Percentiles rank a stretch among this genome's conserved stretches.
Conservation (phyloP, 2,113 vertebrate species). For the Charina bottae region DNA sequence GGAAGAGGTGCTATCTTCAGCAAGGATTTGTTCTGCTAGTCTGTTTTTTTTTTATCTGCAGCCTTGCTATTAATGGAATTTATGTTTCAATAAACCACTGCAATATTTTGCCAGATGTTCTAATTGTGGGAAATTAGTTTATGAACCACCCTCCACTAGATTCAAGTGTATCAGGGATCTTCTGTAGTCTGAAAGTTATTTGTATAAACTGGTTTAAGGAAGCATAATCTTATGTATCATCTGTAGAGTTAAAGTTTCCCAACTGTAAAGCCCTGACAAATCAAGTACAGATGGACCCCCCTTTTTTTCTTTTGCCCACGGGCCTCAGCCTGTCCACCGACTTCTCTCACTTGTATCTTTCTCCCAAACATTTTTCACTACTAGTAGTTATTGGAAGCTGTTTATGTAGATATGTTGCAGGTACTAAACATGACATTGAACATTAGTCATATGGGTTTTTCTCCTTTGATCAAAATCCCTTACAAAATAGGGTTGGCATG, state of each 20-base stretch:
- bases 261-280: conserved; percentile 80
- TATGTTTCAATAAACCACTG: conserved; percentile 76
- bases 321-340: conserved; percentile 68
- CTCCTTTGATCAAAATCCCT: conserved; percentile 47
- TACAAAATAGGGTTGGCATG: conserved; percentile 47
- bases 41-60: conserved; percentile 71
- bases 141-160: conserved; percentile 71
- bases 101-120: conserved; percentile 76
- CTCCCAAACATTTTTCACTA: conserved; percentile 37
- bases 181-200: conserved; percentile 73
- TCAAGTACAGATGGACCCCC: conserved; percentile 76
- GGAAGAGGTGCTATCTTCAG: conserved; percentile 22
- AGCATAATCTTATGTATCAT: conserved; percentile 79
- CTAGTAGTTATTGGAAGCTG: conserved; percentile 62
- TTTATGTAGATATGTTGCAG: conserved; percentile 59
- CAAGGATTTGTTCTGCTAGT: conserved; percentile 33
- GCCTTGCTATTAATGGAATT: conserved; percentile 74
- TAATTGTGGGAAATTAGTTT: conserved; percentile 78
- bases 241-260: conserved; percentile 79
- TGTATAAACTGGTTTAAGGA: conserved; percentile 75
- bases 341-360: conserved; percentile 62
- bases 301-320: conserved; percentile 55
- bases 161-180: conserved; percentile 72
- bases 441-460: conserved; percentile 42
- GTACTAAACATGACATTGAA: conserved; percentile 52